Percentiles rank a stretch among this genome's conserved stretches.
Conservation (phyloP, 92 coral and sea anemone species). For the Palythoa caribaeorum region DNA sequence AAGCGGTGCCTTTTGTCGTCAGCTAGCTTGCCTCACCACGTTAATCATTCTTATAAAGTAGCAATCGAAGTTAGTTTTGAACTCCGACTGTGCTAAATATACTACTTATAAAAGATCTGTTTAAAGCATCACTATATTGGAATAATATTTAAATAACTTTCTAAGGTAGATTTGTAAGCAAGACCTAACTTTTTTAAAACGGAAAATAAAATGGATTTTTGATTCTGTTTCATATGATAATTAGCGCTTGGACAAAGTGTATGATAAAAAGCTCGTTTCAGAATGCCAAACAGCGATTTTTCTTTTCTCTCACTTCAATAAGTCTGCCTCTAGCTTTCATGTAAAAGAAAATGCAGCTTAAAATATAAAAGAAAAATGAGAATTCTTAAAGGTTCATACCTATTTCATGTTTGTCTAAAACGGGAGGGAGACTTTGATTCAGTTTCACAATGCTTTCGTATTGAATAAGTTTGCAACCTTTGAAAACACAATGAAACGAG, state of each 20-base stretch:
- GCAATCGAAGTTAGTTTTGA: not conserved
- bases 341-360: not conserved
- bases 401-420: not conserved
- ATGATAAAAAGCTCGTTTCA: not conserved
- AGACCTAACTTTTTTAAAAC: not conserved
- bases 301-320: not conserved
- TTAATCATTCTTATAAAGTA: not conserved
- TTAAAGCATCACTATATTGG: not conserved
- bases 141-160: not conserved
- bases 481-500: no score
- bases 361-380: not conserved
- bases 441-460: no score
- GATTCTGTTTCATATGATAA: not conserved
- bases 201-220: not conserved
- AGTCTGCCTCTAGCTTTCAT: not conserved
- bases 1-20: conserved; percentile 40
- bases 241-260: not conserved
- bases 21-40: not conserved
- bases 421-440: no score
- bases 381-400: not conserved
- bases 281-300: not conserved
- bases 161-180: no score
- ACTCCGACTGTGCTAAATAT: not conserved
- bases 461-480: no score
- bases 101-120: not conserved